These are phyloP conservation scores for Stichodactyla mertensii DNA, from an alignment of 64 coral and sea anemone species.

Conservation along the genomic window DNA sequence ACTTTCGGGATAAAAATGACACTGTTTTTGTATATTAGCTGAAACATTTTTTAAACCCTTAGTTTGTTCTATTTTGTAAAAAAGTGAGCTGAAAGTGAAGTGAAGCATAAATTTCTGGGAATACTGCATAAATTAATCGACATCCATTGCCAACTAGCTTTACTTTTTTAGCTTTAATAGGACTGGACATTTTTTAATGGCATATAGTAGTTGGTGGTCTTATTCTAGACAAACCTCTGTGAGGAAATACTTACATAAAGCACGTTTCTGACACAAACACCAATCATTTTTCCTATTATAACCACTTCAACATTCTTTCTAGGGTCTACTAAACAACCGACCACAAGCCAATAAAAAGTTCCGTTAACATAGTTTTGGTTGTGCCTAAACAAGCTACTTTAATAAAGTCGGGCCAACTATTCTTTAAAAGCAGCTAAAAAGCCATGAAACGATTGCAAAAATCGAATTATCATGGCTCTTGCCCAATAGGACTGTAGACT, in stretches of 20 bases:
- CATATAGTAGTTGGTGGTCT: neutral
- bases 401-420: neutral
- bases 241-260: neutral
- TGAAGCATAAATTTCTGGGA: conserved; percentile 5
- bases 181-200: neutral
- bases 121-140: neutral
- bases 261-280: neutral
- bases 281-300: neutral
- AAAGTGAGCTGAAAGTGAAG: neutral
- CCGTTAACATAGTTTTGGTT: conserved; percentile 12
- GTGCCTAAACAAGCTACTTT: neutral
- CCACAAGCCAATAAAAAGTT: neutral
- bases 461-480: neutral
- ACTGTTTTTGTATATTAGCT: neutral
- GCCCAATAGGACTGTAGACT: no score
- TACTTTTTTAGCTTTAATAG: neutral
- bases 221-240: neutral
- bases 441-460: neutral
- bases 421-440: neutral
- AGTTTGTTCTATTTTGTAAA: neutral
- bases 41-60: neutral
- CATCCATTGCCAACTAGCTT: neutral
- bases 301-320: neutral
- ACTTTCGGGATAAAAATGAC: neutral
- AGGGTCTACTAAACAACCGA: neutral